Percentiles rank a stretch among this genome's conserved stretches.
Evolutionary conservation across 1,140 invertebrate species (phyloP).

Genomic region (Anoplophora glabripennis): DNA sequence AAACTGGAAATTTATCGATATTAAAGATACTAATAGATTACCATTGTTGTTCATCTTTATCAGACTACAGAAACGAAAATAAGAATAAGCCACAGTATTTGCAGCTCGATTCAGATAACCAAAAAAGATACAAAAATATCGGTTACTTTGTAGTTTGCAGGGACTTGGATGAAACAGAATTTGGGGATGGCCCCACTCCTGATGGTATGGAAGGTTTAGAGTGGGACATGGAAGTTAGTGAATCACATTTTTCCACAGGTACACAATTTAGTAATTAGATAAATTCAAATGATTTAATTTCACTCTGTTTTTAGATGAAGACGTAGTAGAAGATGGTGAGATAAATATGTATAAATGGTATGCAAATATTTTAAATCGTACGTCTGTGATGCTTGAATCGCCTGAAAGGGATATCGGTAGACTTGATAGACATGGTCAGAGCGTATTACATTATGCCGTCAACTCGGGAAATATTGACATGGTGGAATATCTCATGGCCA

Average conservation of each 20-base stretch:
- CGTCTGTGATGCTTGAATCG: conserved; percentile 49
- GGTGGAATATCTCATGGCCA: conserved; percentile 46
- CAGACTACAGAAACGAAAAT: conserved; percentile 25
- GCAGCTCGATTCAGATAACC: conserved; percentile 27
- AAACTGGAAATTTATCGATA: conserved; percentile 50
- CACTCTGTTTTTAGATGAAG: conserved; percentile 29
- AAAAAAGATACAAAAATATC: conserved; percentile 41
- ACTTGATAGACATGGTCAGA: conserved; percentile 54
- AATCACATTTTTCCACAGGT: conserved; percentile 31
- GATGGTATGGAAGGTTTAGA: conserved; percentile 61
- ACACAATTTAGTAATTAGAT: neutral
- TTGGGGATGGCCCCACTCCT: conserved; percentile 55
- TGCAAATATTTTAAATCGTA: conserved; percentile 56
- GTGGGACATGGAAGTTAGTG: conserved; percentile 58
- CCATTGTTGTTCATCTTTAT: conserved; percentile 33
- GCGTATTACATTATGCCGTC: conserved; percentile 61
- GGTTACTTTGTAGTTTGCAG: conserved; percentile 49
- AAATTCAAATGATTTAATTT: neutral
- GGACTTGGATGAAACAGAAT: conserved; percentile 42
- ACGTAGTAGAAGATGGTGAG: conserved; percentile 39
- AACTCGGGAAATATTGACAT: conserved; percentile 53
- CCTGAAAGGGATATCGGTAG: conserved; percentile 44
- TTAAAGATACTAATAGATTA: conserved; percentile 48
- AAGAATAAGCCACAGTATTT: conserved; percentile 33
- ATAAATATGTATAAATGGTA: conserved; percentile 53